These are phyloP conservation scores for Pseudopodoces humilis DNA, from an alignment of 2,113 vertebrate species.

Conservation along the genomic window DNA sequence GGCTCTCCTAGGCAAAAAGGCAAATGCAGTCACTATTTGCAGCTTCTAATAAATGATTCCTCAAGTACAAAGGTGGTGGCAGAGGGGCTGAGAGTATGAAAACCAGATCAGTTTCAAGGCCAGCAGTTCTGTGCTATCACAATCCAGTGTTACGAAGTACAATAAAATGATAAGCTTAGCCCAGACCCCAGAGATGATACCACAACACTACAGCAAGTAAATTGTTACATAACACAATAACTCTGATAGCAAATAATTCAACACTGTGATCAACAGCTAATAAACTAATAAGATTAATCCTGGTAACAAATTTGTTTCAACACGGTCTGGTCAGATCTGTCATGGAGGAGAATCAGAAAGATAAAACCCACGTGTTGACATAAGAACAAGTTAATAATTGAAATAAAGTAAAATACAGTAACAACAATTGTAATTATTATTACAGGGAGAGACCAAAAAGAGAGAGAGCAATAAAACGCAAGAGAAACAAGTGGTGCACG, in stretches of 20 bases:
- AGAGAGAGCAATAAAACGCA: background rate
- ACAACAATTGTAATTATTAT: background rate
- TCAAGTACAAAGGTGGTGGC: background rate
- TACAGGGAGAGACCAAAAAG: background rate
- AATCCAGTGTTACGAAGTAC: background rate
- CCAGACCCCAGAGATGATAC: background rate
- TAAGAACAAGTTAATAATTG: background rate
- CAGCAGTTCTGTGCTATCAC: background rate
- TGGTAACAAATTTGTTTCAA: background rate
- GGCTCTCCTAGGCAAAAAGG: background rate
- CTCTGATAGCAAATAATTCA: background rate
- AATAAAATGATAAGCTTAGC: background rate
- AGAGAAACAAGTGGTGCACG: background rate
- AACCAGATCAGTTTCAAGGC: background rate
- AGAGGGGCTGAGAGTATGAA: background rate
- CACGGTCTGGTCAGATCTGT: background rate
- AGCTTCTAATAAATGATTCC: background rate
- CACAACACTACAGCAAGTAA: background rate
- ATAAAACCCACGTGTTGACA: background rate
- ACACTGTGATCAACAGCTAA: background rate
- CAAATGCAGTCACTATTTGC: background rate
- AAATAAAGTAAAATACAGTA: background rate
- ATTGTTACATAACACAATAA: background rate
- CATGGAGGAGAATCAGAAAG: background rate
- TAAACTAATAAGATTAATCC: background rate